Evolutionary conservation across 2,888 invertebrate genomes (phyloP).

Genomic region (Caradrina clavipalpis): DNA sequence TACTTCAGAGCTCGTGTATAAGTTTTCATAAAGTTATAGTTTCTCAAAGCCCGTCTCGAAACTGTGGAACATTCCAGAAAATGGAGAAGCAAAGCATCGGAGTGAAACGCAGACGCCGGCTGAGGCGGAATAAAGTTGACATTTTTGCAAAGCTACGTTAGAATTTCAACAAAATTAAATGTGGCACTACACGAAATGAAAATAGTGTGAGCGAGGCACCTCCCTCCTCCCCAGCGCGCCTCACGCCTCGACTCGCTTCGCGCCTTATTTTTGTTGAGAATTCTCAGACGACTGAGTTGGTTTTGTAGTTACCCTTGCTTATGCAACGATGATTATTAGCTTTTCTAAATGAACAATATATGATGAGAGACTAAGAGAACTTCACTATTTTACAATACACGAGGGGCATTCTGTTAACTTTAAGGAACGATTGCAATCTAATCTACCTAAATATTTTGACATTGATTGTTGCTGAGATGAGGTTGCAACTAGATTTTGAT

Average conservation of each 20-base stretch:
- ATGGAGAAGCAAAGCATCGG: conserved; percentile 88
- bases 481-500: no score
- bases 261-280: conserved; percentile 79
- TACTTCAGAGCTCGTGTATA: conserved; percentile 84
- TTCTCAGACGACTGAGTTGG: conserved; percentile 67
- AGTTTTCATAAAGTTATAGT: conserved; percentile 90
- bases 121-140: conserved; percentile 91
- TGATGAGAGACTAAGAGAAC: no score
- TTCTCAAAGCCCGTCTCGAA: conserved; percentile 89
- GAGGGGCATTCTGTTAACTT: no score
- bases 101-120: conserved; percentile 86
- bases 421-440: no score
- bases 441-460: no score
- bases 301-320: conserved; percentile 46
- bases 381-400: neutral
- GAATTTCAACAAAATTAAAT: conserved; percentile 91
- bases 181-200: conserved; percentile 90
- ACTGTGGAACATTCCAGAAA: conserved; percentile 88
- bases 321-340: conserved; percentile 40
- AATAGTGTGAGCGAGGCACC: conserved; percentile 81
- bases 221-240: conserved; percentile 43
- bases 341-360: no score
- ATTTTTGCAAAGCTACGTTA: conserved; percentile 91
- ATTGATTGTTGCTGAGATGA: no score
- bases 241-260: conserved; percentile 47